Evolutionary conservation across 2,888 invertebrate species (phyloP).

Genomic region (Chalcosyrphus nemorum): DNA sequence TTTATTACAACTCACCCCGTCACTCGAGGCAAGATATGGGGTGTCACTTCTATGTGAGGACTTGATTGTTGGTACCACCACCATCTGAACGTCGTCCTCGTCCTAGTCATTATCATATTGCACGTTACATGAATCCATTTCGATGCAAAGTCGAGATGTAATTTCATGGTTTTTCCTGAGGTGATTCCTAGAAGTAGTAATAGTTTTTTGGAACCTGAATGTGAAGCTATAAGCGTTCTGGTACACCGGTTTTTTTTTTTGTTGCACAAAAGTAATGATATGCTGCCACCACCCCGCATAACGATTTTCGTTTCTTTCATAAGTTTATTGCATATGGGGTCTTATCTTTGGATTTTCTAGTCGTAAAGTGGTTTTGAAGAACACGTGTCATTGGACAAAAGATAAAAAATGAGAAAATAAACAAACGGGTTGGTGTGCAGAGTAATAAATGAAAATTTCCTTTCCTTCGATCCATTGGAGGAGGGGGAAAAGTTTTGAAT

Average conservation of each 20-base stretch:
- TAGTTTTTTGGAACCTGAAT: conserved; percentile 43
- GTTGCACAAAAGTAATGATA: no score
- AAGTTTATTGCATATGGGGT: conserved; percentile 15
- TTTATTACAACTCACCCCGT: conserved; percentile 62
- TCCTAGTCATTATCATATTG: conserved; percentile 64
- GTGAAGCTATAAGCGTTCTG: conserved; percentile 31
- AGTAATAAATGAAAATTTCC: background rate
- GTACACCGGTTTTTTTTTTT: background rate
- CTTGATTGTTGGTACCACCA: conserved; percentile 65
- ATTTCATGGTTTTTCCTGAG: conserved; percentile 50
- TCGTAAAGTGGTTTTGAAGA: conserved; percentile 65
- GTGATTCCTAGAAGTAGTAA: conserved; percentile 43
- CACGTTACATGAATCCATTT: conserved; percentile 51
- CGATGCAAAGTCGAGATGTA: conserved; percentile 45
- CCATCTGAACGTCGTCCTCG: conserved; percentile 35
- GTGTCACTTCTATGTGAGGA: conserved; percentile 58
- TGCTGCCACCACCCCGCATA: no score
- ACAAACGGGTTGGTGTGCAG: conserved; percentile 64
- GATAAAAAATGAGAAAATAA: conserved; percentile 57
- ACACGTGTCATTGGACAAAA: conserved; percentile 64
- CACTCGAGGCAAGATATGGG: conserved; percentile 47
- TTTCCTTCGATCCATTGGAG: background rate
- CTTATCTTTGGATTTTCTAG: conserved; percentile 24
- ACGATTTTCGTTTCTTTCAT: no score
- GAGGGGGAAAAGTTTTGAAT: conserved; percentile 3